phyloP scores from a whole-genome alignment of 2,797 vertebrate species.

The Capromys pilorides region DNA sequence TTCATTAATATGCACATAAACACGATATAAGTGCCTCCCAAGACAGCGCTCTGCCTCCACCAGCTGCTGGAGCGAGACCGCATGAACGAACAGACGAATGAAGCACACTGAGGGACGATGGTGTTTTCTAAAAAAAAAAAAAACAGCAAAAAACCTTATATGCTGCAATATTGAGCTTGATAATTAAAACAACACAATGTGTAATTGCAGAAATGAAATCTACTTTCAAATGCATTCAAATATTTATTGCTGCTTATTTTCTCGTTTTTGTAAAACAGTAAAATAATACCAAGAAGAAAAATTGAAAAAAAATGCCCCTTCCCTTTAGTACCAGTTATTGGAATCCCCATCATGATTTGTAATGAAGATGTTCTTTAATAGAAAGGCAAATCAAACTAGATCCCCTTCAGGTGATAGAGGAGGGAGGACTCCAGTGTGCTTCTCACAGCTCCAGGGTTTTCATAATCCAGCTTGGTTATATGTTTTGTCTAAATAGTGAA shows the following conservation, averaged over 20 bases:
- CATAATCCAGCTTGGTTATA: not conserved
- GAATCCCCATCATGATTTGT: not conserved
- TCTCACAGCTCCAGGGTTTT: not conserved
- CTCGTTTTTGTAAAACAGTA: conserved; percentile 16
- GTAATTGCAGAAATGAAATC: conserved; percentile 62
- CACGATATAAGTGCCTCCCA: not conserved
- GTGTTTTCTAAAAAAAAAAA: conserved; percentile 42
- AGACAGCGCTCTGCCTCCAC: conserved; percentile 56
- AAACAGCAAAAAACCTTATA: conserved; percentile 32
- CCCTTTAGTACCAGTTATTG: not conserved
- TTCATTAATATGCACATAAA: conserved; percentile 69
- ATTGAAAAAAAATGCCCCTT: not conserved
- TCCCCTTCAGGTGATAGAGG: not conserved
- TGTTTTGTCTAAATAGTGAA: not conserved
- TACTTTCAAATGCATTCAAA: not conserved
- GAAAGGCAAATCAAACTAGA: not conserved
- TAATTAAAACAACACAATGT: conserved; percentile 49
- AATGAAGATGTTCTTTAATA: not conserved
- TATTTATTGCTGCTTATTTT: conserved; percentile 48
- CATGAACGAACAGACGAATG: conserved; percentile 56
- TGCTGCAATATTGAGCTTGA: conserved; percentile 42
- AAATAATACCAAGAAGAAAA: not conserved
- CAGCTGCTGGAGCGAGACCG: conserved; percentile 66
- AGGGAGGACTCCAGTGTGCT: not conserved
- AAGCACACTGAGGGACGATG: conserved; percentile 63